A percentile compares a stretch with the other conserved stretches of the same genome.
These are phyloP conservation scores for Ceyx erithaca DNA, from an alignment of 2,797 vertebrate genomes.

Conservation along the genomic window DNA sequence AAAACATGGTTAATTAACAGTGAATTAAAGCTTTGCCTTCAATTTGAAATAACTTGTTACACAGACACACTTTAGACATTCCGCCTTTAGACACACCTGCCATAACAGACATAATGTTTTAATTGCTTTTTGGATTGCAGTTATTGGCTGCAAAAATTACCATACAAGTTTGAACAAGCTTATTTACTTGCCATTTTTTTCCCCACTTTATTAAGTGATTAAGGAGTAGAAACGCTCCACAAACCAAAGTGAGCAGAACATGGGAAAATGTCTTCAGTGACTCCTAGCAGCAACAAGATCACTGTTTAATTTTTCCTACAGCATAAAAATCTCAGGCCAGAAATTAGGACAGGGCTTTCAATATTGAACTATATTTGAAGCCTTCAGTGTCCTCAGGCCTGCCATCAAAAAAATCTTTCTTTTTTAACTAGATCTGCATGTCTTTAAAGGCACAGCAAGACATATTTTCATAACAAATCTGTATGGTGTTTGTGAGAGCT, in stretches of 20 bases:
- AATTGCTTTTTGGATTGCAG: neutral
- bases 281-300: neutral
- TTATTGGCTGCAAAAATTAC: neutral
- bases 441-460: neutral
- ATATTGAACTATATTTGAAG: neutral
- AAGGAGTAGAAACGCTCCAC: neutral
- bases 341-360: constrained; percentile 15
- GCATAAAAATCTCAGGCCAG: neutral
- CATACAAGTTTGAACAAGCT: neutral
- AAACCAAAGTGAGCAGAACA: neutral
- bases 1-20: neutral
- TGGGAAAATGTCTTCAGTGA: neutral
- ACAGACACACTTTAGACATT: neutral
- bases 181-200: neutral
- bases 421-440: neutral
- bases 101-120: neutral
- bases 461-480: neutral
- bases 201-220: neutral
- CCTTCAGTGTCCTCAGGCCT: neutral
- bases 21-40: neutral
- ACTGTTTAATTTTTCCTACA: neutral
- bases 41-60: neutral
- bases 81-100: neutral
- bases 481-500: neutral
- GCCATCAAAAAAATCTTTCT: neutral